Conservation (phyloP, 1,140 invertebrate genomes). For the Condylostylus longicornis region DNA sequence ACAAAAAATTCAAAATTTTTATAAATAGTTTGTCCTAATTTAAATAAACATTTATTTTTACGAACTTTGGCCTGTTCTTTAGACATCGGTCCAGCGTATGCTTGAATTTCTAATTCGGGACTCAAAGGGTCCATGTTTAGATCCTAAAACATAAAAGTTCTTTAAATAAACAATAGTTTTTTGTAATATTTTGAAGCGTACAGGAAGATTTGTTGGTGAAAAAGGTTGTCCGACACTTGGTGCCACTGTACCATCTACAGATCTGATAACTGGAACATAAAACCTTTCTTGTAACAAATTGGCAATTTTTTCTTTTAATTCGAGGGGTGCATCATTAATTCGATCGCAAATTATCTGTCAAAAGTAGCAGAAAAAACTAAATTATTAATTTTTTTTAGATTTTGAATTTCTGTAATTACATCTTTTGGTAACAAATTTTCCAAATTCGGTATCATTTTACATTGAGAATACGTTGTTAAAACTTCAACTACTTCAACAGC, state of each 20-base stretch:
- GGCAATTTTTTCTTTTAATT: slow-evolving; percentile 39
- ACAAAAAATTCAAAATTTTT: neutral
- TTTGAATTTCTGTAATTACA: slow-evolving; percentile 35
- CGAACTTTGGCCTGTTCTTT: slow-evolving; percentile 42
- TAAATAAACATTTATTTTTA: neutral
- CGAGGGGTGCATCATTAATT: slow-evolving; percentile 31
- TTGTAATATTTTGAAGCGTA: slow-evolving; percentile 25
- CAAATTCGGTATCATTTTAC: slow-evolving; percentile 55
- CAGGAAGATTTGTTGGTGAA: slow-evolving; percentile 46
- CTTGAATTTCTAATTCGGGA: slow-evolving; percentile 55
- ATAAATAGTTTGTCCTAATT: neutral
- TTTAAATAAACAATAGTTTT: slow-evolving; percentile 1
- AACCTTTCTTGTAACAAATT: slow-evolving; percentile 51
- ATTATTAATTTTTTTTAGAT: neutral
- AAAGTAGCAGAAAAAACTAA: neutral
- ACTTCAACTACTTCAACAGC: slow-evolving; percentile 58
- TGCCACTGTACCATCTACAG: slow-evolving; percentile 52
- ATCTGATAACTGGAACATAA: slow-evolving; percentile 71
- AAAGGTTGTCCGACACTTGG: slow-evolving; percentile 61
- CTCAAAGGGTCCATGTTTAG: slow-evolving; percentile 47
- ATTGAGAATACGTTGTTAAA: slow-evolving; percentile 63
- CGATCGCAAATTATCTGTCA: slow-evolving; percentile 50
- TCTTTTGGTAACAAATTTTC: slow-evolving; percentile 55
- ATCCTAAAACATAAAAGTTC: slow-evolving; percentile 33
- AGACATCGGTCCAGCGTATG: slow-evolving; percentile 74